Evolutionary conservation across 2,888 invertebrate species (phyloP).

Genomic region (Scaptomyza caliginosa): DNA sequence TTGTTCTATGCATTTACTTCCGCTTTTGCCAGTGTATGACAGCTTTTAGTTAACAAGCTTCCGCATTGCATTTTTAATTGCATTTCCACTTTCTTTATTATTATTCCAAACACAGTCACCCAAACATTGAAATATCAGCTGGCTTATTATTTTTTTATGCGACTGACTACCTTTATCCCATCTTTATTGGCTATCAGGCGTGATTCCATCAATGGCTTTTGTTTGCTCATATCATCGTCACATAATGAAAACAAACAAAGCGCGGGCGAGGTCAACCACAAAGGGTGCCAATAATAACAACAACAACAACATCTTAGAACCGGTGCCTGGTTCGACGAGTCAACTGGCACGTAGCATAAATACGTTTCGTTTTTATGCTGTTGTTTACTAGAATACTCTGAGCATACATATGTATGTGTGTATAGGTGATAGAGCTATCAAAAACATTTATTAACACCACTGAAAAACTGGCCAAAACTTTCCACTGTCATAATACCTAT

Average conservation of each 20-base stretch:
- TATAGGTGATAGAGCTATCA: background rate
- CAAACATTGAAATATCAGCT: slow-evolving; percentile 1
- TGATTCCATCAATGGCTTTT: slow-evolving; percentile 48
- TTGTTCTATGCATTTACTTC: slow-evolving; percentile 27
- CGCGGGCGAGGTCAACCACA: slow-evolving; percentile 47
- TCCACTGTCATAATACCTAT: background rate
- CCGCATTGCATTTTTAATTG: slow-evolving; percentile 39
- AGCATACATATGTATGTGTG: background rate
- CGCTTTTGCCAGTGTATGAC: slow-evolving; percentile 18
- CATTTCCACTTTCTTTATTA: slow-evolving; percentile 8
- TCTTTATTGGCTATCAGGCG: background rate
- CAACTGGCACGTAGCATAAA: slow-evolving; percentile 69
- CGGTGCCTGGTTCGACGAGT: slow-evolving; percentile 38
- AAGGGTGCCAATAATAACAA: slow-evolving; percentile 26
- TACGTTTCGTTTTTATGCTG: slow-evolving; percentile 48
- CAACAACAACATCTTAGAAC: slow-evolving; percentile 38
- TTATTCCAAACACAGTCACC: background rate
- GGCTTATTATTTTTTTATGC: slow-evolving; percentile 14
- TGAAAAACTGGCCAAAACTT: background rate
- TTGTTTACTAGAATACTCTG: slow-evolving; percentile 46
- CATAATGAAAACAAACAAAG: slow-evolving; percentile 60
- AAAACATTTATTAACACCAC: background rate
- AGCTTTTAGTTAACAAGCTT: slow-evolving; percentile 23
- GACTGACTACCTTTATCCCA: slow-evolving; percentile 23
- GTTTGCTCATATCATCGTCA: slow-evolving; percentile 36